These are phyloP conservation scores for Dicycla oo DNA, from an alignment of 2,888 invertebrate species.

Conservation along the genomic window DNA sequence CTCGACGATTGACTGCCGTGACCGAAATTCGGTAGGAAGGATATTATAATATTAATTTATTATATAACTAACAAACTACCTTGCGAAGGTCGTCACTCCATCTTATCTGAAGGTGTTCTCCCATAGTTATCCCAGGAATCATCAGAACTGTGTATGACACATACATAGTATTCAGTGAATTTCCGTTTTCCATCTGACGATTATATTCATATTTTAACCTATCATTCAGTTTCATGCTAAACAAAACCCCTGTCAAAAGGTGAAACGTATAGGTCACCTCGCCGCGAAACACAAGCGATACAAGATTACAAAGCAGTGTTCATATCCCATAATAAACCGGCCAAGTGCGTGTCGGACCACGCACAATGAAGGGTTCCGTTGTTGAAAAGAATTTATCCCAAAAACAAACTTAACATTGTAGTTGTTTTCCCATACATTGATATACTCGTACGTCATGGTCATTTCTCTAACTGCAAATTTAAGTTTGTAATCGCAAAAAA, in stretches of 20 bases:
- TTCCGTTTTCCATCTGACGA: background rate
- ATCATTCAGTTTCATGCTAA: background rate
- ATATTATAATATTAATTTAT: too few relatives aligned
- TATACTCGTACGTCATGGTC: too few relatives aligned
- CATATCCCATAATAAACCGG: constrained; percentile 15
- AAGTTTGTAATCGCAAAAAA: too few relatives aligned
- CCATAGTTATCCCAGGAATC: background rate
- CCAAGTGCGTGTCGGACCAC: too few relatives aligned
- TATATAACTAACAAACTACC: background rate
- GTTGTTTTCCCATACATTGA: too few relatives aligned
- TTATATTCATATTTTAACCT: constrained; percentile 6
- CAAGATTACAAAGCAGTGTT: constrained; percentile 13
- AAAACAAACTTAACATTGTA: too few relatives aligned
- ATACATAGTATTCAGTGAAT: background rate
- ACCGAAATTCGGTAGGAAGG: too few relatives aligned
- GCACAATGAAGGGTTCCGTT: too few relatives aligned
- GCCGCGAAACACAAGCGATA: background rate
- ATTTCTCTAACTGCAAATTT: too few relatives aligned
- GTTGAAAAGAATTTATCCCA: too few relatives aligned
- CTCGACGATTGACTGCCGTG: too few relatives aligned
- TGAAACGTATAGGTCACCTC: constrained; percentile 19
- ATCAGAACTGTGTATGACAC: background rate
- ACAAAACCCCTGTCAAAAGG: constrained; percentile 12
- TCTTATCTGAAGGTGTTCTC: background rate
- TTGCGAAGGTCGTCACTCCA: background rate